phyloP scores from a whole-genome alignment of 1,140 invertebrate genomes.

The Phortica variegata region DNA sequence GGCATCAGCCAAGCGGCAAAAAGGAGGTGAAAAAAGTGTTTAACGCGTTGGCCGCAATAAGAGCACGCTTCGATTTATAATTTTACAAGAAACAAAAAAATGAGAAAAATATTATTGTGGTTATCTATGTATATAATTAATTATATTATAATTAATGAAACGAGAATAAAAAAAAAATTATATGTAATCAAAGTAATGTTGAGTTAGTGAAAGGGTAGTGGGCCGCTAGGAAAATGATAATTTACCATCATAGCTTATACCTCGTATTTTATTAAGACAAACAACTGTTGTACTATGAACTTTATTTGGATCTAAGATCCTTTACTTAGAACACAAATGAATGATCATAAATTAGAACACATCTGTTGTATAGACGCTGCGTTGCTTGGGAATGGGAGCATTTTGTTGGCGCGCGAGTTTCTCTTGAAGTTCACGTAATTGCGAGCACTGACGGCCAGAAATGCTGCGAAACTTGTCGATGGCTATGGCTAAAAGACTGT shows the following conservation, averaged over 20 bases:
- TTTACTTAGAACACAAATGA: no score
- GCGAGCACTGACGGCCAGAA: conserved; percentile 37
- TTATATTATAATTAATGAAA: conserved; percentile 57
- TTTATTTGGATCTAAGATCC: no score
- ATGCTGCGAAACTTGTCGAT: conserved; percentile 45
- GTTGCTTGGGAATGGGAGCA: conserved; percentile 47
- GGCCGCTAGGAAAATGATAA: no score
- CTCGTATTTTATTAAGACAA: no score
- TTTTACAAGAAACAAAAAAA: conserved; percentile 35
- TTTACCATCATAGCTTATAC: no score
- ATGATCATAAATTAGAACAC: conserved; percentile 43
- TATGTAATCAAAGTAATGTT: conserved; percentile 53
- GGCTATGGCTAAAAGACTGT: conserved; percentile 47
- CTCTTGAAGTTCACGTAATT: conserved; percentile 29
- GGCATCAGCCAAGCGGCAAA: background rate
- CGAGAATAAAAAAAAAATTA: conserved; percentile 48
- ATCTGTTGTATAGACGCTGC: conserved; percentile 53
- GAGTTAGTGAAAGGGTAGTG: no score
- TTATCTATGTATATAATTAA: conserved; percentile 58
- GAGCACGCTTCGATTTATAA: conserved; percentile 54
- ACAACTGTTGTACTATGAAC: no score
- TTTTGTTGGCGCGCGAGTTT: conserved; percentile 42
- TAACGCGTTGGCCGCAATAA: no score
- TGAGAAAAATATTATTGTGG: conserved; percentile 54
- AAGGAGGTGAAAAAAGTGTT: conserved; percentile 36